Conservation (phyloP, 2,888 invertebrate species). For the Schrankia costaestrigalis region DNA sequence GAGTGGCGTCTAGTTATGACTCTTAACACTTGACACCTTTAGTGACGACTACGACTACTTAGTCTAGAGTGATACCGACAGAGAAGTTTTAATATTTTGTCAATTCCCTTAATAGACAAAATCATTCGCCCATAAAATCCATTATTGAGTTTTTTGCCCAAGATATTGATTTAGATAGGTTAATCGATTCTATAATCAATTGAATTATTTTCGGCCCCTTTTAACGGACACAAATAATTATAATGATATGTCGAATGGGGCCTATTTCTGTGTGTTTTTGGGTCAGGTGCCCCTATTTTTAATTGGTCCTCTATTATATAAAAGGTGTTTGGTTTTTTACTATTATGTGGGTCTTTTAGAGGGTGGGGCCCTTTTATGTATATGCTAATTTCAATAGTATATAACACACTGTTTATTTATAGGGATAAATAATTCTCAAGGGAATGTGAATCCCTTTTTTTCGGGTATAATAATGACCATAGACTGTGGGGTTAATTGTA, state of each 20-base stretch:
- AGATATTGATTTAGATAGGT: slow-evolving; percentile 70
- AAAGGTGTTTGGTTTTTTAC: slow-evolving; percentile 35
- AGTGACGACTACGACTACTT: too few relatives aligned
- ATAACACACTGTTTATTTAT: slow-evolving; percentile 9
- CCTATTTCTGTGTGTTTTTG: slow-evolving; percentile 29
- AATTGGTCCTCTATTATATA: slow-evolving; percentile 37
- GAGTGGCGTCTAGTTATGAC: too few relatives aligned
- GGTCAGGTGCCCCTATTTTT: slow-evolving; percentile 32
- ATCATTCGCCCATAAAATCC: slow-evolving; percentile 4
- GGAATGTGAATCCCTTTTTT: slow-evolving; percentile 1
- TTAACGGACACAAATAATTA: slow-evolving; percentile 49
- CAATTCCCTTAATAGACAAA: too few relatives aligned
- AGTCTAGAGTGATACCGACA: too few relatives aligned
- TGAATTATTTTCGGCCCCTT: slow-evolving; percentile 47
- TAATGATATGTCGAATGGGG: too few relatives aligned
- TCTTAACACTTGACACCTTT: too few relatives aligned
- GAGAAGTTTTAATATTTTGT: too few relatives aligned
- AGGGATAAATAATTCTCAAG: slow-evolving; percentile 4
- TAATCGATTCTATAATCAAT: slow-evolving; percentile 59
- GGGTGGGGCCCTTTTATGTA: slow-evolving; percentile 31
- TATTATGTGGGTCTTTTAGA: slow-evolving; percentile 13
- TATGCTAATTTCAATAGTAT: slow-evolving; percentile 17
- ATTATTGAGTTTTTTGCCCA: slow-evolving; percentile 7
- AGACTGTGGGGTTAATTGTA: too few relatives aligned
- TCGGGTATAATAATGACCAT: too few relatives aligned